These are phyloP conservation scores for Drosophila tripunctata DNA, from an alignment of 2,888 invertebrate species.

Conservation along the genomic window DNA sequence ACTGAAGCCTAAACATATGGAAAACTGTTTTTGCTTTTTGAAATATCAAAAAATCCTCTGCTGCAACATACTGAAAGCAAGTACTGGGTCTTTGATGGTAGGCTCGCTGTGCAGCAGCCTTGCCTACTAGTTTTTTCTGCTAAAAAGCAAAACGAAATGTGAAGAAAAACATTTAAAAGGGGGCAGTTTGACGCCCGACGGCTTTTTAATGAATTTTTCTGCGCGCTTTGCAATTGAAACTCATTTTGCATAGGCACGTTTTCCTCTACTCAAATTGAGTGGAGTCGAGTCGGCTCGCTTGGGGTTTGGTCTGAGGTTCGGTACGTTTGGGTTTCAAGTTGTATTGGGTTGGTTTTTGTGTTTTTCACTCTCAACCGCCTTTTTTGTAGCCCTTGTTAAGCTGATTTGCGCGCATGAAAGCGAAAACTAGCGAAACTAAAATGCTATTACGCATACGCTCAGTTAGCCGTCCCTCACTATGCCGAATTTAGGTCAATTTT, in stretches of 20 bases:
- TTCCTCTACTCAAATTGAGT: constrained; percentile 12
- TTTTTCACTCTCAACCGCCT: constrained; percentile 8
- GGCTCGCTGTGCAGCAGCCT: no score
- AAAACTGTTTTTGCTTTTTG: no score
- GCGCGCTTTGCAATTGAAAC: constrained; percentile 75
- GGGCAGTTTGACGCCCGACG: constrained; percentile 41
- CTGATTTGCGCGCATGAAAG: constrained; percentile 74
- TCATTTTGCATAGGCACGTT: constrained; percentile 77
- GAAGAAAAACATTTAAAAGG: constrained; percentile 13
- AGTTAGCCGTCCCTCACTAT: constrained; percentile 45
- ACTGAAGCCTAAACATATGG: no score
- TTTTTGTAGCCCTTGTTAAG: constrained; percentile 37
- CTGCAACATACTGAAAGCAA: no score
- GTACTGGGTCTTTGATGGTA: no score
- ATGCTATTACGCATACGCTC: constrained; percentile 76
- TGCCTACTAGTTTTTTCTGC: constrained; percentile 22
- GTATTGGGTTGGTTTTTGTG: constrained; percentile 4
- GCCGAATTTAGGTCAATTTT: constrained; percentile 70
- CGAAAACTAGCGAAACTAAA: constrained; percentile 78
- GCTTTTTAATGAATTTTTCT: constrained; percentile 78
- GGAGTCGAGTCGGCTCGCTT: neutral
- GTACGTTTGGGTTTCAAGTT: neutral
- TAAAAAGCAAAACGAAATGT: constrained; percentile 18
- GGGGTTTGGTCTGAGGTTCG: neutral
- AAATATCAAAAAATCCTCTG: no score